phyloP scores from a whole-genome alignment of 2,888 invertebrate genomes.

The Tethea ocularis region DNA sequence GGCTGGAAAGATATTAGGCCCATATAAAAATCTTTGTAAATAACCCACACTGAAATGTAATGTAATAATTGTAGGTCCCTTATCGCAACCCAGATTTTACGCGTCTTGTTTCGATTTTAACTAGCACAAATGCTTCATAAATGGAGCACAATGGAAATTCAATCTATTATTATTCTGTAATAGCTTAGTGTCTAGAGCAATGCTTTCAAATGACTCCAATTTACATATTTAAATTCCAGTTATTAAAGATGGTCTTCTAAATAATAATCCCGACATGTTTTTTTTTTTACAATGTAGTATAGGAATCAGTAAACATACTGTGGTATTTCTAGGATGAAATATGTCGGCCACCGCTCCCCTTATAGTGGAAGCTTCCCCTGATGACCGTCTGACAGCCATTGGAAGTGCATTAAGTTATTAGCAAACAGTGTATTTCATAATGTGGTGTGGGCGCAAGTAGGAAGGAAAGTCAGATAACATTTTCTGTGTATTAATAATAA shows the following conservation, averaged over 20 bases:
- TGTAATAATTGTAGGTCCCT: constrained; percentile 33
- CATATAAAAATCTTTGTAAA: background rate
- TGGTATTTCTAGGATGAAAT: constrained; percentile 18
- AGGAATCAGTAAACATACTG: background rate
- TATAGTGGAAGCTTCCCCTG: constrained; percentile 40
- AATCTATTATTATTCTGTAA: constrained; percentile 13
- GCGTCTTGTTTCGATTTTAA: constrained; percentile 39
- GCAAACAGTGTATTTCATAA: constrained; percentile 60
- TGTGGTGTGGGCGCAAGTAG: constrained; percentile 31
- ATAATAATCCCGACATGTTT: background rate
- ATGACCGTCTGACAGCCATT: constrained; percentile 54
- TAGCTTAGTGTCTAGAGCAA: background rate
- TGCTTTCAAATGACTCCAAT: background rate
- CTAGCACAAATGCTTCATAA: constrained; percentile 48
- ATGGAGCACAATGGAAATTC: constrained; percentile 51
- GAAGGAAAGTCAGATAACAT: constrained; percentile 1
- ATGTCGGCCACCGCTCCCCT: constrained; percentile 16
- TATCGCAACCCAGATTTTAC: constrained; percentile 48
- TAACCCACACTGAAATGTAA: background rate
- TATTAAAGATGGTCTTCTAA: background rate
- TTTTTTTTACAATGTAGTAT: background rate
- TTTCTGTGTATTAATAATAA: background rate
- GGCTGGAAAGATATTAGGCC: no score
- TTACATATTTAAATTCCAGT: constrained; percentile 1
- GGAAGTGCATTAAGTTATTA: constrained; percentile 76